Base-by-base conservation (phyloP, 2,113 vertebrate genomes). In the Cynopterus brachyotis region DNA sequence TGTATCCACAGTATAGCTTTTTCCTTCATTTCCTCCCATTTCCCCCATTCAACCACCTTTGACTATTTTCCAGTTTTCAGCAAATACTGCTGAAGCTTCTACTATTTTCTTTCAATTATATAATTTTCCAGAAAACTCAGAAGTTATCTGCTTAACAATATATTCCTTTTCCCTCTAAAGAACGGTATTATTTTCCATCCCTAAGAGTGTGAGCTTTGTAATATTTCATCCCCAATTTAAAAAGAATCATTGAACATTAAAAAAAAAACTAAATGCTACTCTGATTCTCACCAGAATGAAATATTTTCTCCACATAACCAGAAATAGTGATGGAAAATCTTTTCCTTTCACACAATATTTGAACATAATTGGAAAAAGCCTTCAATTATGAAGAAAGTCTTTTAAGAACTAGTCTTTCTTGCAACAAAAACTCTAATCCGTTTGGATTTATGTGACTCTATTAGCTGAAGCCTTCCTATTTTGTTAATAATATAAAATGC, bases 131-230 rank as follows among this genome's bases (percentile, higher is more conserved):
- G 53, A 94, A 97, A 97, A 97, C 85, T 82, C 76, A 79, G 76
- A 91, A 96, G 91, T 96, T 91, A 95, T 92, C 79, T 92, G 69
- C 87, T 97, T 97, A 95, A 94, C 87, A 96, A 80, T 84, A 64
- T 78, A 94, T 89, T 96, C 94, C 94, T 94, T 95, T 97, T 95
- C 72, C 30, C 81, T 83, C 95, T 95, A 59, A 96, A 97, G 91
- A 90, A 82, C 20, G 37, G 70, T 81, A 94, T 96, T 92, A 90
- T 93, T 95, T 97, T 95, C 92, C 84, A 66, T 53, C 69, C 86
- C 76, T 86, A 80, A 94, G 95, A 96, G 95, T 91, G 82, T 86
- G 30, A 95, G 76, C 57, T 95, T 95, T 95, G 45, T 92, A 70
- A 85, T 78, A 95, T 90, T 97, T 89, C 62, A 37, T 88, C 83